A percentile compares a stretch with the other conserved stretches of the same genome.
phyloP scores from a whole-genome alignment of 1,140 invertebrate species.

The Neuroterus valhalla region DNA sequence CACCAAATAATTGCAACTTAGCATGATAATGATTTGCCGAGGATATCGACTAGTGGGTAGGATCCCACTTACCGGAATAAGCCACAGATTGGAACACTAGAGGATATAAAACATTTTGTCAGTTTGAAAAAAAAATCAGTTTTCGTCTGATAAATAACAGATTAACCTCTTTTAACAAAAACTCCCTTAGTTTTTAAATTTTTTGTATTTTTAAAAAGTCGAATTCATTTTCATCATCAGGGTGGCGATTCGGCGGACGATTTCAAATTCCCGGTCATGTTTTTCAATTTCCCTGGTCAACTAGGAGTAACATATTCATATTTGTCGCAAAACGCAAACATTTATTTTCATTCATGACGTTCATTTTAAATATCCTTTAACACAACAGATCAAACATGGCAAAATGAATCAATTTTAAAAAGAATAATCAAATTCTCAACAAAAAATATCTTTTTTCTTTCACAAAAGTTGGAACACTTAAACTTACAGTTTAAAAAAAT shows the following conservation, averaged over 20 bases:
- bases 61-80: slow-evolving; percentile 90
- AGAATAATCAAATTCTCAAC: too few relatives aligned
- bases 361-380: too few relatives aligned
- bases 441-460: too few relatives aligned
- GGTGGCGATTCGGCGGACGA: too few relatives aligned
- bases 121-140: slow-evolving; percentile 59
- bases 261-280: too few relatives aligned
- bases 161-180: background rate
- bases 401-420: too few relatives aligned
- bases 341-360: too few relatives aligned
- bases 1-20: slow-evolving; percentile 63
- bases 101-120: slow-evolving; percentile 75
- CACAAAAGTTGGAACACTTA: too few relatives aligned
- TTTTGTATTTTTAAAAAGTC: background rate
- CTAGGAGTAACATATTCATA: too few relatives aligned
- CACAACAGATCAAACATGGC: too few relatives aligned
- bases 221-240: background rate
- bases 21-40: slow-evolving; percentile 69
- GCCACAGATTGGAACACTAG: slow-evolving; percentile 95
- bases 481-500: background rate
- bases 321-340: too few relatives aligned
- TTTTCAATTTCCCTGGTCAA: too few relatives aligned
- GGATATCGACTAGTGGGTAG: slow-evolving; percentile 69
- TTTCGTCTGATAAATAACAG: slow-evolving; percentile 8
- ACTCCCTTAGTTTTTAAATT: background rate